Evolutionary conservation across 2,888 invertebrate genomes (phyloP), one percentile per base, ranked within the genome.

Genomic region (Vesta saturnalis): DNA sequence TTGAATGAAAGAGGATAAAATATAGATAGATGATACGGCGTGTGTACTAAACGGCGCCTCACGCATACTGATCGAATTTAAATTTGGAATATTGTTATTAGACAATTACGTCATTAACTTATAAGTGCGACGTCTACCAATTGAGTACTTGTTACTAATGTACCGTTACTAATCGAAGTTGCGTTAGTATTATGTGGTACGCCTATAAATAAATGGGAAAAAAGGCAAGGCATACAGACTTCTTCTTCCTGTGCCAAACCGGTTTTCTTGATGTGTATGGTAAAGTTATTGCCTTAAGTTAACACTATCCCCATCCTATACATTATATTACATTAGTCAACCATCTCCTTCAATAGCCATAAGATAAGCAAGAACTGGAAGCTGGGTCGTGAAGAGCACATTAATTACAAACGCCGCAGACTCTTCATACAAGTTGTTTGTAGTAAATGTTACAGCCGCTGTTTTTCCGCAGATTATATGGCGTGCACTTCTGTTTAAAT

Each of bases 181-280:
- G 47, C 21, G 54, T 39, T 52, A 57, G 64, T 39, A 64, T 58
- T 22, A 52, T 30, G 10, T 22, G 47, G 22, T 16, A 43, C 56
- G 65, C 65, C 60, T 35, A 67, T 56, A 64, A 67, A 70, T 64
- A 69, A 63, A 62, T 58, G 43, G 46, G 60, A 72, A 64, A 70
- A 70, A 72, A 60, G 52, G 35, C 16, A 46, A 43, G 39, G 52
- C 39, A 14, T 49, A 58, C 63, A 57, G 62, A 62, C 68, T 68
- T 72, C 72, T 72, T 72, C 72, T 72, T 72, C 72, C 72, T 72
- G 72, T 61, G 68, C 61, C 43, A 46, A 72, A 72, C 72, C 67
- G 72, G 72, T 72, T 72, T 60, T 8, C 39, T 19, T 58, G 63
- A 65, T 62, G 63, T 64, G 64, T 64, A 72, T 65, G 70, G 23